Evolutionary conservation across 2,797 vertebrate species (phyloP), one percentile per base, ranked within the genome.

Genomic region (Salarias fasciatus): DNA sequence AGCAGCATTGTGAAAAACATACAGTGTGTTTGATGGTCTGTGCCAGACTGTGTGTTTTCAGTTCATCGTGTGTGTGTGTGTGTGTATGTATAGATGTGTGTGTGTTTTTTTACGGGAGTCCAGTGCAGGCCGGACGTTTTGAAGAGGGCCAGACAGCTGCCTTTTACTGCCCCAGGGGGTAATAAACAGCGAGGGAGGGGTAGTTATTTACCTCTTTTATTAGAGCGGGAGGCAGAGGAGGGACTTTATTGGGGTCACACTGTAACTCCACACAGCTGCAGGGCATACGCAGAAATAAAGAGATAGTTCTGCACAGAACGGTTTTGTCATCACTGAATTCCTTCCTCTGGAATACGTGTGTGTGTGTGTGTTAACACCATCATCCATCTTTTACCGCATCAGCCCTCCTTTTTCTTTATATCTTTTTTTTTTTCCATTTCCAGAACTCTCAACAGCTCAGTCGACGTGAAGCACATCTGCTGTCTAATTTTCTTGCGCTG

Each of bases 111-210:
- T 80, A 82, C 55, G 14, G 63, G 68, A 78, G 69, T 87, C 78
- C 56, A 30, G 45, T 78, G 50, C 61, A 63, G 73, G 69, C 53
- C 28, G 57, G 74, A 70, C 40, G 31, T 87, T 91, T 90, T 88
- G 72, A 89, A 82, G 62, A 77, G 72, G 83, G 74, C 72, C 77
- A 86, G 91, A 90, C 92, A 94, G 92, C 92, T 93, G 92, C 88
- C 78, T 92, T 93, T 92, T 91, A 93, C 89, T 91, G 91, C 92
- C 90, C 86, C 85, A 86, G 89, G 92, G 92, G 87, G 75, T 90
- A 89, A 93, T 93, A 92, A 93, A 91, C 87, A 88, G 67, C 63
- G 73, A 88, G 79, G 89, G 90, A 89, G 89, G 87, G 84, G 84
- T 62, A 78, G 91, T 88, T 91, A 90, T 92, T 91, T 92, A 88